phyloP scores from a whole-genome alignment of 2,113 vertebrate species.

The Hydropotes inermis region DNA sequence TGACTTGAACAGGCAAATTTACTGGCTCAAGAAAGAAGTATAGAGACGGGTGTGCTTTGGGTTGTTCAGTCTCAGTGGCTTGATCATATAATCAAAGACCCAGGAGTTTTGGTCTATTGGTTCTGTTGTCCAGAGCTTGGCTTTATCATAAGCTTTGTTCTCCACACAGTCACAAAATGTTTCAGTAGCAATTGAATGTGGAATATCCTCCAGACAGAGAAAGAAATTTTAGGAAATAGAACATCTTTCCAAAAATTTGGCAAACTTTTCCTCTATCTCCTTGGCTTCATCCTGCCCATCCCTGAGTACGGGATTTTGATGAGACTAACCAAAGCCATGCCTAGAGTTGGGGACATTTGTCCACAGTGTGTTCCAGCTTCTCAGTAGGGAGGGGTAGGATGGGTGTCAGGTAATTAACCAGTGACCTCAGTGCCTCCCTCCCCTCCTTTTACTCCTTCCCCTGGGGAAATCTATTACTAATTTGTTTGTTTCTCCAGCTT shows the following conservation, averaged over 20 bases:
- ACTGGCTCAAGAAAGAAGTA: neutral
- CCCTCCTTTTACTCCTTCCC: neutral
- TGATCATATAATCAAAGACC: neutral
- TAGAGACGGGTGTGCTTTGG: neutral
- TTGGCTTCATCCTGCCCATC: neutral
- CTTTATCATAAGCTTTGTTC: neutral
- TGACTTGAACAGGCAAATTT: neutral
- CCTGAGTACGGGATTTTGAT: neutral
- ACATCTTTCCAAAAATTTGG: neutral
- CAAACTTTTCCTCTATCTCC: neutral
- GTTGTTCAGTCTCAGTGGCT: neutral
- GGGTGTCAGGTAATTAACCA: neutral
- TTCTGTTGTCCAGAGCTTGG: neutral
- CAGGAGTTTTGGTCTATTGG: neutral
- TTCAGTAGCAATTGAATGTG: neutral
- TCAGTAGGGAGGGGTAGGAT: neutral
- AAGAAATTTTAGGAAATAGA: neutral
- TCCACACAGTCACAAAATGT: neutral
- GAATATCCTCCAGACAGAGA: neutral
- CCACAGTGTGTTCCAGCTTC: neutral
- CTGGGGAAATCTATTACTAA: neutral
- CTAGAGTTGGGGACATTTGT: neutral
- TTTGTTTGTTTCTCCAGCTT: neutral
- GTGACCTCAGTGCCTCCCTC: neutral
- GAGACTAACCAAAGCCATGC: neutral